Base-by-base conservation (phyloP, 1,140 invertebrate species). In the Macrocentrus cingulum region DNA sequence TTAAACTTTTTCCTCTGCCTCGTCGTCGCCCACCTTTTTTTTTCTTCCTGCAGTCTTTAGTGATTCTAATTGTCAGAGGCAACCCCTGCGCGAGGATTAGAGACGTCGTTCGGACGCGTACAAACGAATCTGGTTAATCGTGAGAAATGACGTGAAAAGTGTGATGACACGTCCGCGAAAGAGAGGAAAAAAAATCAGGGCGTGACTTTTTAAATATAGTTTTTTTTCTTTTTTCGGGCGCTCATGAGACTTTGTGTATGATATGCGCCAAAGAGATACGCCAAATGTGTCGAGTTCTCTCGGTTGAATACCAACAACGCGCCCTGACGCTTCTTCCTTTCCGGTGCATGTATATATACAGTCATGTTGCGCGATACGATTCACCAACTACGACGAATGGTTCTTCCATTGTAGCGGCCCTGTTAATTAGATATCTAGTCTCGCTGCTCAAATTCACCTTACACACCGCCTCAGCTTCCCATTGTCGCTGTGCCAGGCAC, bases 381-480 rank as follows among this genome's bases (percentile, higher is more conserved):
- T 75, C 71, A 76, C 52, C 61, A 66, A 68, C 59, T 66, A 68
- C 72, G 71, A 74, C 68, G 69, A 71, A 75, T 73, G 66, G 69
- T 68, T 76, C 71, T 69, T 62, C 70, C 68, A 79, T 77, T 76
- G 75, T 77, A 68, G 64, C 57, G 66, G 68, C 61, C 64, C 71
- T 77, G 75, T 79, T 77, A 77, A 77, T 79, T 77, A 77, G 75
- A 72, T 77, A 77, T 79, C 73, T 75, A 76, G 73, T 72, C 68
- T 68, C 69, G 65, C 68, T 58, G 66, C 55, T 66, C 66, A 67
- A 69, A 70, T 72, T 72, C 67, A 72, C 70, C 70, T 70, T 70
- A 70, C 62, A 64, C 66, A 52, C 51, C 36, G 45, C 20, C 20
- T 39, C 52, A 60, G 50, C 45, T 57, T 49, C 34, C 36, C 55